A percentile compares a stretch with the other conserved stretches of the same genome.
Evolutionary conservation across 2,888 invertebrate genomes (phyloP).

Genomic region (Agrenia bidenticulata): DNA sequence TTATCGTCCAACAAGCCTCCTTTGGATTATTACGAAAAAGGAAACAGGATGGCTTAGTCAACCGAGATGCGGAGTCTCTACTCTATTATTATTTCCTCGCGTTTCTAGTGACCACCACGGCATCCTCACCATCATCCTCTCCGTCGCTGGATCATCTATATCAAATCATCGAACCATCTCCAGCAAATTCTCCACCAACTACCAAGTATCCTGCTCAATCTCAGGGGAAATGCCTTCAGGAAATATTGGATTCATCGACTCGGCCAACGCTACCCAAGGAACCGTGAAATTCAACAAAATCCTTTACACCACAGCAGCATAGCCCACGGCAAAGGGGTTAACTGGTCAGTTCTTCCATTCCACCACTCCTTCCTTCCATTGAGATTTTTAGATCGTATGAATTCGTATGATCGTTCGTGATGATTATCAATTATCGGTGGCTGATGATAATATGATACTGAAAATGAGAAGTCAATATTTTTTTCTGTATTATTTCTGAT

Average conservation of each 20-base stretch:
- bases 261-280: background rate
- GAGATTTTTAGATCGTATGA: background rate
- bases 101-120: too few relatives aligned
- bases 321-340: background rate
- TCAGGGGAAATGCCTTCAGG: slow-evolving; percentile 9
- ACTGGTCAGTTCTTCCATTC: background rate
- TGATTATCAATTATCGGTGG: slow-evolving; percentile 7
- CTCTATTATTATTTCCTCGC: too few relatives aligned
- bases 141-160: too few relatives aligned
- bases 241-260: slow-evolving; percentile 4
- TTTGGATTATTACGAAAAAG: background rate
- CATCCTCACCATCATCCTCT: too few relatives aligned
- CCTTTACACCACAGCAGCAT: background rate
- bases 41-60: slow-evolving; percentile 8
- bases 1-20: background rate
- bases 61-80: background rate
- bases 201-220: background rate
- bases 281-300: slow-evolving; percentile 8
- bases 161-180: too few relatives aligned
- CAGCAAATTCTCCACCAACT: background rate
- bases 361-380: slow-evolving; percentile 3
- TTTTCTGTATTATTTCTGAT: background rate
- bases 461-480: slow-evolving; percentile 3
- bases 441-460: background rate
- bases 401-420: background rate